phyloP scores from a whole-genome alignment of 2,888 invertebrate genomes.

The Orthosia cruda region DNA sequence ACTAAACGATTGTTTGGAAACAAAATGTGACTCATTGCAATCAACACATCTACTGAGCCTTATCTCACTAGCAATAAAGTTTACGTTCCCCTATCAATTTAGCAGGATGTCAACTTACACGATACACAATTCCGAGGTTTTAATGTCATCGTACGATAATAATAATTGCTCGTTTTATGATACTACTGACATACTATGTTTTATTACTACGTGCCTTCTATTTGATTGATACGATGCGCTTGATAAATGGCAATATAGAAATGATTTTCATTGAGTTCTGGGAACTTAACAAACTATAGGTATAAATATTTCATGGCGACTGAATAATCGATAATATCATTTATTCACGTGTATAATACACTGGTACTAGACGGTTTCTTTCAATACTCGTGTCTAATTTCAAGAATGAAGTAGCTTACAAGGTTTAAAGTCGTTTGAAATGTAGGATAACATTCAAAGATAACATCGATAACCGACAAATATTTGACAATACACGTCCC shows the following conservation, averaged over 20 bases:
- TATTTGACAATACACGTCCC: neutral
- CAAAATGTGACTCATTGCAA: conserved; percentile 64
- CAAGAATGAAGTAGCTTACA: neutral
- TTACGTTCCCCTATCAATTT: conserved; percentile 32
- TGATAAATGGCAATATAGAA: conserved; percentile 21
- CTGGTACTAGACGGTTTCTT: conserved; percentile 9
- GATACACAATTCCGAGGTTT: conserved; percentile 61
- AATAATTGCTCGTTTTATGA: conserved; percentile 66
- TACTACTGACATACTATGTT: conserved; percentile 62
- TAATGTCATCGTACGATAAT: conserved; percentile 75
- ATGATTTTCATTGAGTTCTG: conserved; percentile 36
- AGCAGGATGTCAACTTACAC: conserved; percentile 62
- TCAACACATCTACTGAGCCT: conserved; percentile 2
- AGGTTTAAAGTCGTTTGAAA: neutral
- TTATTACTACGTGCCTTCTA: conserved; percentile 41
- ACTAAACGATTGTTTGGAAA: conserved; percentile 66
- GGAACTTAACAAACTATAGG: conserved; percentile 6
- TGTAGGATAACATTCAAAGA: neutral
- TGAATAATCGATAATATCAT: conserved; percentile 24
- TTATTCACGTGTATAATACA: neutral
- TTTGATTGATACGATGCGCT: conserved; percentile 55
- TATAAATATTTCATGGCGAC: conserved; percentile 4
- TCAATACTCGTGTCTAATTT: conserved; percentile 19
- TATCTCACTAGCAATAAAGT: conserved; percentile 18
- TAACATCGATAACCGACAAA: conserved; percentile 14